These are phyloP conservation scores for Paraescarpia echinospica DNA, from an alignment of 1,140 invertebrate genomes.

Conservation along the genomic window DNA sequence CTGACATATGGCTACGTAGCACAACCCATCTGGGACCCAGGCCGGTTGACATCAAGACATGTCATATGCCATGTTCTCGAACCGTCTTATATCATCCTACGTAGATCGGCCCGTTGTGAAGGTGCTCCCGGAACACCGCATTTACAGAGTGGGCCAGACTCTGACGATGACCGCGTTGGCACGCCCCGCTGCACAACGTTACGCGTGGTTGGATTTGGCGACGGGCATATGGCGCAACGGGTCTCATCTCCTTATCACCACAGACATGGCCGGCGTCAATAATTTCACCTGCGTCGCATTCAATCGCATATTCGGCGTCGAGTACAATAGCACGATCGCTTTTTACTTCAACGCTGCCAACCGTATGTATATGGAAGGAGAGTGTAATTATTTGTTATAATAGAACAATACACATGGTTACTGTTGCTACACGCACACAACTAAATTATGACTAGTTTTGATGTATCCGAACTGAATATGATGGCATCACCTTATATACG, in stretches of 20 bases:
- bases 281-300: neutral
- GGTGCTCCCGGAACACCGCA: neutral
- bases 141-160: neutral
- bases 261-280: neutral
- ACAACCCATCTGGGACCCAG: no score
- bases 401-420: neutral
- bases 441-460: no score
- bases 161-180: neutral
- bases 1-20: no score
- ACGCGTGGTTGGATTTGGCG: neutral
- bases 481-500: no score
- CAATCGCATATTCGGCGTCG: neutral
- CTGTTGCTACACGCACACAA: neutral
- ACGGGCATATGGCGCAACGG: neutral
- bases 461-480: no score
- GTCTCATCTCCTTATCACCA: neutral
- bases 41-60: neutral
- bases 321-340: neutral
- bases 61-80: neutral
- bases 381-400: neutral
- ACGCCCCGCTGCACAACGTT: neutral
- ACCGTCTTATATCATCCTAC: neutral
- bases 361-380: neutral
- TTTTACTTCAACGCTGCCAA: neutral
- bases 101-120: neutral